Evolutionary conservation across 2,113 vertebrate species (phyloP).

Genomic region (Ivindomyrus marchei): DNA sequence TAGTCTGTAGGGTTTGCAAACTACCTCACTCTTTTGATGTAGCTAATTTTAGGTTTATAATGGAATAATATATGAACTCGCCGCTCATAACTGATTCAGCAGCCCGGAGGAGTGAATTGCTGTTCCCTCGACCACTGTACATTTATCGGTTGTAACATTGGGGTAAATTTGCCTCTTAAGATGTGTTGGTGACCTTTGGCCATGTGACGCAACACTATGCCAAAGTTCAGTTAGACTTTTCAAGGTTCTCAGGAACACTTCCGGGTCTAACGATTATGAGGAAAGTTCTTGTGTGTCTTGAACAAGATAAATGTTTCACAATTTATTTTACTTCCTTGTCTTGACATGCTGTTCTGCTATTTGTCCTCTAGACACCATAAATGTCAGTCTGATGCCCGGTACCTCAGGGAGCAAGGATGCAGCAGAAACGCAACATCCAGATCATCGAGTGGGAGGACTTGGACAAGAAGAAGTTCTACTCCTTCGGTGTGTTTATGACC

Average conservation of each 20-base stretch:
- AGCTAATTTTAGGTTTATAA: no score
- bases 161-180: not conserved
- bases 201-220: not conserved
- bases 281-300: not conserved
- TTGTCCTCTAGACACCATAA: not conserved
- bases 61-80: not conserved
- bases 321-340: not conserved
- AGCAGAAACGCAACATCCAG: slow-evolving; percentile 75
- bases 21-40: no score
- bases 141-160: not conserved
- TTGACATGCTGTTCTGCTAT: not conserved
- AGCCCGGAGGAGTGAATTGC: not conserved
- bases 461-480: slow-evolving; percentile 96
- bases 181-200: not conserved
- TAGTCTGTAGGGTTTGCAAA: no score
- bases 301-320: not conserved
- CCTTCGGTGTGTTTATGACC: slow-evolving; percentile 86
- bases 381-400: slow-evolving; percentile 26
- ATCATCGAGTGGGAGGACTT: slow-evolving; percentile 98
- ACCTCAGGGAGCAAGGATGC: slow-evolving; percentile 46
- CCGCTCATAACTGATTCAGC: not conserved
- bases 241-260: not conserved
- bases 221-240: not conserved
- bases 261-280: not conserved
- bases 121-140: not conserved